Evolutionary conservation across 2,113 vertebrate species (phyloP), one percentile per base, ranked within the genome.

Genomic region (Pholis gunnellus): DNA sequence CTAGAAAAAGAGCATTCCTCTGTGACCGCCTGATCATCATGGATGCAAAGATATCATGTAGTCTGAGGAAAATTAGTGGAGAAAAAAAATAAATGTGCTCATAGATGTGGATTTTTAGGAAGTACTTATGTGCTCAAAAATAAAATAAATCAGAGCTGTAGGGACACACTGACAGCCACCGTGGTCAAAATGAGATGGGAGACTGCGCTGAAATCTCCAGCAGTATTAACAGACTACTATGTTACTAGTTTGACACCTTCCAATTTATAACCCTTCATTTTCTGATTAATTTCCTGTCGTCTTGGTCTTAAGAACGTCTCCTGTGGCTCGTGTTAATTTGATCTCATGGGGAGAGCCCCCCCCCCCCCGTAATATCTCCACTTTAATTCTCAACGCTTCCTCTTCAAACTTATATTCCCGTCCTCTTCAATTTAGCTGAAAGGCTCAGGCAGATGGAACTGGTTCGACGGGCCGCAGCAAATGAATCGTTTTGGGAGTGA

Each of bases 251-350:
- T 79, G 84, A 84, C 82, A 84, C 84, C 75, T 66, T 75, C 59
- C 66, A 78, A 87, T 76, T 88, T 72, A 73, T 38, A 80, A 83
- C 78, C 85, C 79, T 76, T 81, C 71, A 81, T 88, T 88, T 52
- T 48, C 81, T 80, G 82, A 90, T 93, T 89, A 50, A 87, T 91
- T 88, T 85, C 57, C 82, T 70, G 72, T 85, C 83, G 40, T 77
- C 67, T 83, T 42, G 59, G 54, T 79, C 61, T 78, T 77, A 75
- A 81, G 66, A 81, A 48, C 5, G 0, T 82, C 87, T 89, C 84
- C 20, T 40, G 79, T 70, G 79, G 67, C 78, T 82, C 1, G 17
- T 78, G 44, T 81, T 92, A 81, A 91, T 87, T 87, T 88, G 70
- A 82, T 87, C 88, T 91, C 85, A 48, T 17, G 22, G 77, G 87